Base-by-base conservation (phyloP, 2,113 vertebrate genomes). In the Epinephelus lanceolatus region DNA sequence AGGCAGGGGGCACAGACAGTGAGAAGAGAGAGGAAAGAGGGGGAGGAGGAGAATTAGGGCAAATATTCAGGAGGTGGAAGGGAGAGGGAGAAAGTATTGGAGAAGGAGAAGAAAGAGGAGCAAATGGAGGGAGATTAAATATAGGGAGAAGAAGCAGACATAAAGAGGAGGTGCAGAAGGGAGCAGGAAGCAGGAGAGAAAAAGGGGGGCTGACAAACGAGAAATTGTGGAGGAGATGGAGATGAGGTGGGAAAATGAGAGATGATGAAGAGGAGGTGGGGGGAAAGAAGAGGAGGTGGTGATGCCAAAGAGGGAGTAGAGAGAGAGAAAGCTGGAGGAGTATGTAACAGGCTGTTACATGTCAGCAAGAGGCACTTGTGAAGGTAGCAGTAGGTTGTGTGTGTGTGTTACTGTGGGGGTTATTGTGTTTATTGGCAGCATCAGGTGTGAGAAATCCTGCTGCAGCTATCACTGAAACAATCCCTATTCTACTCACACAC, bases 331-430 rank as follows among this genome's bases (percentile, higher is more conserved):
- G 52, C 69, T 62, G 72, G 15, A 75, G 71, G 70, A 80, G 79
- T 80, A 21, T 68, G 81, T 85, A 83, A 85, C 75, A 85, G 82
- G 76, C 82, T 84, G 79, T 80, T 87, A 80, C 83, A 89, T 87
- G 86, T 87, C 86, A 91, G 86, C 77, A 63, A 52, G 18, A 71
- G 71, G 62, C 62, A 74, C 80, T 59, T 57, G 57, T 61, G 66
- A 83, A 65, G 75, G 51, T 33, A 81, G 81, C 57, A 71, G 81
- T 52, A 78, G 74, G 51, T 59, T 70, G 47, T 9, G 66, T 65
- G 25, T 51, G 66, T 59, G 45, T 10, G 33, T 3, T 51, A 51
- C 15, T 51, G 49, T 18, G 15, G 15, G 49, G 49, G 52, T 57
- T 74, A 30, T 63, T 62, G 62, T 56, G 71, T 78, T 62, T 71